These are phyloP conservation scores for Eupelmus urozonus DNA, from an alignment of 2,888 invertebrate species.

Conservation along the genomic window DNA sequence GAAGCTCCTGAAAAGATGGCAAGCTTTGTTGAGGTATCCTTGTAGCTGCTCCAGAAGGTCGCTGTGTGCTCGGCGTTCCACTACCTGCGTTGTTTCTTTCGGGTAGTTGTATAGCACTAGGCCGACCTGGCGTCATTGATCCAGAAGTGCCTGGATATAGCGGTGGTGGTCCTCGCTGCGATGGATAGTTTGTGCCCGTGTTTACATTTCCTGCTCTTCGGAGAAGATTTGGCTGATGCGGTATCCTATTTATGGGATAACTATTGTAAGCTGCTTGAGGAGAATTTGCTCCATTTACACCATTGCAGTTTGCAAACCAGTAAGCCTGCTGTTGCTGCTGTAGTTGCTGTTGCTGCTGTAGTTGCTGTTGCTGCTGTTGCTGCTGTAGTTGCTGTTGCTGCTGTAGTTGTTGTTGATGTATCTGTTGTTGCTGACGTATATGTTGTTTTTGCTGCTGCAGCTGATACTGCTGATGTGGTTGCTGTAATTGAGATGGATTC, in stretches of 20 bases:
- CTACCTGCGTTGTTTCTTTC: slow-evolving; percentile 49
- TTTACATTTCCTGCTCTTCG: slow-evolving; percentile 15
- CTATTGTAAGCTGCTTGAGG: neutral
- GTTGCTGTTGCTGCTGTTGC: neutral
- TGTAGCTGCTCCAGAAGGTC: slow-evolving; percentile 59
- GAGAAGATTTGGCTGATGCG: slow-evolving; percentile 3
- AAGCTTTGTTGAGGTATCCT: slow-evolving; percentile 57
- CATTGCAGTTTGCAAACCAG: slow-evolving; percentile 46
- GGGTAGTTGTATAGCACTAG: slow-evolving; percentile 57
- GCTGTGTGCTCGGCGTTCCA: slow-evolving; percentile 26
- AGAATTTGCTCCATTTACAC: neutral
- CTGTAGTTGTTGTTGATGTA: slow-evolving; percentile 7
- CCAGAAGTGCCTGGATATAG: slow-evolving; percentile 29
- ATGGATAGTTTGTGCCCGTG: neutral
- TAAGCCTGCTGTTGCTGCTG: slow-evolving; percentile 21
- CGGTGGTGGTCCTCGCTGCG: slow-evolving; percentile 34
- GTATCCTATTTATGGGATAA: neutral
- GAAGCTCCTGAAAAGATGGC: slow-evolving; percentile 12
- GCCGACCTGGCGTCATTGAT: slow-evolving; percentile 22
- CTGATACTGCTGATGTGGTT: slow-evolving; percentile 3
- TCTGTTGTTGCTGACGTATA: neutral
- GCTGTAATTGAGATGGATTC: slow-evolving; percentile 1
- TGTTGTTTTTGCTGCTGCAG: slow-evolving; percentile 7
- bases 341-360: slow-evolving; percentile 3
- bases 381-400: slow-evolving; percentile 5